Evolutionary conservation across 2,113 vertebrate species (phyloP), one percentile per base, ranked within the genome.

Genomic region (Plestiodon gilberti): DNA sequence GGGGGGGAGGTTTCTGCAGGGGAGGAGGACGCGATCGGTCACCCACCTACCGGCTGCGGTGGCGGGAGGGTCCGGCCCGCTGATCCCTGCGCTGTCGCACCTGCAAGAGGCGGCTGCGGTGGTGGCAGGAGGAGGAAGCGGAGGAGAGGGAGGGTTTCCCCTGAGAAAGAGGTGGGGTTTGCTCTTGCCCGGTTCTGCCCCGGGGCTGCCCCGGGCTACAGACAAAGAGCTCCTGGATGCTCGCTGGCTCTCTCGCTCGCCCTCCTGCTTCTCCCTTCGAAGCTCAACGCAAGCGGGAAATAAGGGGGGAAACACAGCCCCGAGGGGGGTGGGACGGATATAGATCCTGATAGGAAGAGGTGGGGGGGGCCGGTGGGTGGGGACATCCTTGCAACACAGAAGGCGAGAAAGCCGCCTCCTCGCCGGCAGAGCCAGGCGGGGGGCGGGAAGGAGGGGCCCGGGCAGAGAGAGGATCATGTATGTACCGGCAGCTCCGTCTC

Each of bases 271-370:
- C 15, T 33, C 25, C 25, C 40, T 76, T 22, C 57, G 15, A 15
- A n/a, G 70, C 71, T 55, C 55, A 57, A 13, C 4, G 43, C 74
- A 15, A 25, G 57, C 1, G 25, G 40, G 13, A 20, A n/a, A 20
- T 13, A 22, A 9, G 20, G 76, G 20, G 38, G 30, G 30, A 30
- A 25, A 52, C 73, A 65, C 83, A 57, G 13, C 74, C 43, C 61
- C 22, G 3, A 18, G 64, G 22, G 9, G 61, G 74, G 62, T 20
- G 80, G 81, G 81, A 23, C 15, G 40, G 74, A 30, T 57, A 74
- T 57, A 74, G 75, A 59, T 69, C 83, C 74, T 69, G 83, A 85
- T 78, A 78, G 83, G 83, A 78, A 85, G 73, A 33, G 73, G 38
- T 65, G 83, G 40, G 73, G n/a, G 35, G 23, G 23, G 48, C 7